Base-by-base conservation (phyloP, 2,113 vertebrate species). In the Hoplias malabaricus region DNA sequence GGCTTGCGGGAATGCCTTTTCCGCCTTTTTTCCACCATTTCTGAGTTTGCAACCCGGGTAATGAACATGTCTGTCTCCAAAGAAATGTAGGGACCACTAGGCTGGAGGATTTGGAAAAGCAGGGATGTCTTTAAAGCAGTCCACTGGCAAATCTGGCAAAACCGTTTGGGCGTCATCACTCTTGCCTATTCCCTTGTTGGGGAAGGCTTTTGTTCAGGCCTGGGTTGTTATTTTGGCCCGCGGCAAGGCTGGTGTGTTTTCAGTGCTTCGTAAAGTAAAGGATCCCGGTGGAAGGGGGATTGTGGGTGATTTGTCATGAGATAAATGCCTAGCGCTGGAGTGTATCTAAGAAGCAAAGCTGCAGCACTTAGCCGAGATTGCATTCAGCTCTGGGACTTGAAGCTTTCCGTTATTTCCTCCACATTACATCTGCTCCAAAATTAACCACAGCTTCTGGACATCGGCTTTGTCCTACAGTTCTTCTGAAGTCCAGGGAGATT, bases 1-100 rank as follows among this genome's bases (percentile, higher is more conserved):
- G 25, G 67, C 56, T 27, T 69, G 16, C 16, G 54, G 69, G 75
- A 78, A 62, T 69, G 53, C 65, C 57, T 43, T 70, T 80, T 71
- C 54, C 53, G 54, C 53, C 36, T 66, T 54, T 76, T 66, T n/a
- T 8, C 40, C 10, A 9, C 43, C 16, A 13, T 46, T 46, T 12
- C 43, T n/a, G 16, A 16, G 40, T 40, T 77, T 77, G 71, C 70
- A 23, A 57, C 66, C 69, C 63, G 25, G 48, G 54, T 65, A 72
- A 81, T 81, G 48, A 57, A 73, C 36, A 40, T 23, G 65, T 74
- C 54, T 74, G 70, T 19, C 40, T 59, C 19, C 65, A 48, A n/a
- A n/a, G 27, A 73, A 48, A 77, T 16, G 62, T 34, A 71, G 27
- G 53, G 16, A 53, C 3, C 48, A 21, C 9, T 53, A 19, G 48